phyloP scores from a whole-genome alignment of 2,888 invertebrate genomes.

The Drosophila macrothrix region DNA sequence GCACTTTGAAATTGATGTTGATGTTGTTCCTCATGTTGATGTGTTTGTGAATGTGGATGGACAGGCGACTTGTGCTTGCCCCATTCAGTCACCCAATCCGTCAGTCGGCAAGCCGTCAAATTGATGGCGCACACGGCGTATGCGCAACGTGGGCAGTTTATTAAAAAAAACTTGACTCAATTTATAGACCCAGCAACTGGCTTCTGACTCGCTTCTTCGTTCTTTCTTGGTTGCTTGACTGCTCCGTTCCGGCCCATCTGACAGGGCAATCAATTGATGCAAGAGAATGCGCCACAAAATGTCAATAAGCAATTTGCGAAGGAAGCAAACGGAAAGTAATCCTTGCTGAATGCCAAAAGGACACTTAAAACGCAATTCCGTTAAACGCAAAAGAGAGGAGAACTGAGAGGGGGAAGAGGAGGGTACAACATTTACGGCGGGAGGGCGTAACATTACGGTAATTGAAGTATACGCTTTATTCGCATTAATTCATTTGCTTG shows the following conservation, averaged over 20 bases:
- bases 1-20: constrained; percentile 68
- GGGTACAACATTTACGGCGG: constrained; percentile 23
- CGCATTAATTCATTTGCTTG: constrained; percentile 45
- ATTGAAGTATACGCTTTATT: constrained; percentile 52
- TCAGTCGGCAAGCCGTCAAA: constrained; percentile 41
- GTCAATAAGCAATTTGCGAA: constrained; percentile 70
- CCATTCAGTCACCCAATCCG: constrained; percentile 1
- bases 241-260: constrained; percentile 25
- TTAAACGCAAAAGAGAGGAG: constrained; percentile 58
- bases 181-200: constrained; percentile 55
- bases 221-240: background rate
- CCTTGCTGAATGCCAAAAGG: constrained; percentile 23
- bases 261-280: constrained; percentile 69
- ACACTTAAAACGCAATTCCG: constrained; percentile 73
- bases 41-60: constrained; percentile 4
- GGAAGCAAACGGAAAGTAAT: constrained; percentile 9
- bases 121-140: constrained; percentile 61
- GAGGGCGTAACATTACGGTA: constrained; percentile 48
- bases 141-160: constrained; percentile 71
- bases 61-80: constrained; percentile 20
- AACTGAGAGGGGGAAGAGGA: constrained; percentile 2
- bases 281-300: constrained; percentile 63
- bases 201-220: background rate
- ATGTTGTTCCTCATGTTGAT: background rate
- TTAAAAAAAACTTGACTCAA: constrained; percentile 73